phyloP scores from a whole-genome alignment of 1,140 invertebrate genomes.

The Drosophila lowei region DNA sequence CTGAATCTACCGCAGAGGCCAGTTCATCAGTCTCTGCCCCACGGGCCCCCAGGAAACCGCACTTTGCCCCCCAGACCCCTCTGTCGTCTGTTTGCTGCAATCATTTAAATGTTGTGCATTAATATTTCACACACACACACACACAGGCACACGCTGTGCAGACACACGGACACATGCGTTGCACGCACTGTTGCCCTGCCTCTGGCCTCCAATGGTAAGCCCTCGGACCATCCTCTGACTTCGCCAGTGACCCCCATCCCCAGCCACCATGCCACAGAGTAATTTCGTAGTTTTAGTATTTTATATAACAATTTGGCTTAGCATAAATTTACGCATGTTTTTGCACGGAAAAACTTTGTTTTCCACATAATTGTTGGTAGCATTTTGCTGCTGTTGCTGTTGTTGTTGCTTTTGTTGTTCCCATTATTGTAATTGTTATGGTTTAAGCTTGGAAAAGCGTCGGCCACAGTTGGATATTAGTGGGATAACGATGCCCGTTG shows the following conservation, averaged over 20 bases:
- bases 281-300: slow-evolving; percentile 64
- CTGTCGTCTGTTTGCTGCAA: slow-evolving; percentile 46
- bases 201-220: slow-evolving; percentile 3
- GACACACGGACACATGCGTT: background rate
- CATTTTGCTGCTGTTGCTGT: slow-evolving; percentile 42
- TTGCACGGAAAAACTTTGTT: slow-evolving; percentile 30
- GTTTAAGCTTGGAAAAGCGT: slow-evolving; percentile 20
- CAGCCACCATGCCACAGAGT: too few species aligned
- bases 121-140: slow-evolving; percentile 65
- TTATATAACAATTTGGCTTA: slow-evolving; percentile 79
- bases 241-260: background rate
- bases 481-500: slow-evolving; percentile 34
- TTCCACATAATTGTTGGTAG: slow-evolving; percentile 49
- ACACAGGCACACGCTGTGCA: background rate
- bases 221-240: background rate
- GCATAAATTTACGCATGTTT: slow-evolving; percentile 75
- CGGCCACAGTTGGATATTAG: background rate
- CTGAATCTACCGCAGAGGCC: slow-evolving; percentile 54
- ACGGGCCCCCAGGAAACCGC: slow-evolving; percentile 2
- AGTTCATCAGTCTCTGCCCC: slow-evolving; percentile 56
- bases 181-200: slow-evolving; percentile 25
- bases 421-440: slow-evolving; percentile 70
- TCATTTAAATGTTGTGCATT: slow-evolving; percentile 80
- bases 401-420: too few species aligned
- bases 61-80: background rate